Conservation (phyloP, 2,797 vertebrate genomes). For the Halcyon badia region DNA sequence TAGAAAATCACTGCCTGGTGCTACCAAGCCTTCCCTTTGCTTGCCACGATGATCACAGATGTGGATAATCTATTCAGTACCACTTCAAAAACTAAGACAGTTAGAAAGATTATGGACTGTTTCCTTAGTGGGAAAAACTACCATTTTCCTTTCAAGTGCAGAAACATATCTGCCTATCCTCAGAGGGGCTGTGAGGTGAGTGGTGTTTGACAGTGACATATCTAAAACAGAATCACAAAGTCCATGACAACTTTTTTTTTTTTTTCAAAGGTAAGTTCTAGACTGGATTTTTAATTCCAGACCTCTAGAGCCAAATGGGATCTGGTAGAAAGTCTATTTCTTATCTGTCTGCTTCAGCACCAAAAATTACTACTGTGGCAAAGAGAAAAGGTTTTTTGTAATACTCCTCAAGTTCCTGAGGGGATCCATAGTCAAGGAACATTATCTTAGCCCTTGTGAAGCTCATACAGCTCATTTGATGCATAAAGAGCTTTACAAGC, state of each 20-base stretch:
- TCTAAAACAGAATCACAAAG: background rate
- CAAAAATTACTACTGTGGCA: background rate
- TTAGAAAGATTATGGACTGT: background rate
- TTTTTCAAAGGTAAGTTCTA: background rate
- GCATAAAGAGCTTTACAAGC: background rate
- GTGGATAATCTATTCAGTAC: slow-evolving; percentile 1
- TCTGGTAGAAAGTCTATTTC: background rate
- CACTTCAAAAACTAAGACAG: background rate
- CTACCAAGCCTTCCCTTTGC: slow-evolving; percentile 27
- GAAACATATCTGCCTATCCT: background rate
- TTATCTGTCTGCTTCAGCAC: background rate
- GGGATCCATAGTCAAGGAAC: background rate
- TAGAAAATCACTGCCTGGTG: slow-evolving; percentile 52
- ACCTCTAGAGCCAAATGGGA: background rate
- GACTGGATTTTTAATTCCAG: background rate
- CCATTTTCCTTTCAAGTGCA: background rate
- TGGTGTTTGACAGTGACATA: background rate
- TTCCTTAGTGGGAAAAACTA: background rate
- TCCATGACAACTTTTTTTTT: background rate
- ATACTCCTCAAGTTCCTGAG: background rate
- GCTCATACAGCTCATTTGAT: background rate
- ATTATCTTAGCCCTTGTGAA: slow-evolving; percentile 18
- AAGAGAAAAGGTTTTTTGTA: background rate
- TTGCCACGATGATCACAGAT: background rate
- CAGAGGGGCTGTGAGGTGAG: fast-evolving